These are phyloP conservation scores for Trichonephila clavata DNA, from an alignment of 1,140 invertebrate genomes.

Conservation along the genomic window DNA sequence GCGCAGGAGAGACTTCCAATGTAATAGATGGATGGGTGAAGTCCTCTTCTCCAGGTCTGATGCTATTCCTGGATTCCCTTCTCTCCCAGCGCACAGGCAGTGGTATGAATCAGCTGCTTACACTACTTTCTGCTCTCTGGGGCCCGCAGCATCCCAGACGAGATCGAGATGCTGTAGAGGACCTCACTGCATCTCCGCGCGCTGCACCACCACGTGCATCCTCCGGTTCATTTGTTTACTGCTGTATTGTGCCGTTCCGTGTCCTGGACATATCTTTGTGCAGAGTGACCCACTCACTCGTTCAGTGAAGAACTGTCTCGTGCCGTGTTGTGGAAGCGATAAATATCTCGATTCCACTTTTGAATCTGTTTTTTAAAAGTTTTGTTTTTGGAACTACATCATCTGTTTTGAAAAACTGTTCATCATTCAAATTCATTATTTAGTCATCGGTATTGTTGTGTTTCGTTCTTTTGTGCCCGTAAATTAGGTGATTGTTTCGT, in stretches of 20 bases:
- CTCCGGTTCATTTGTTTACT: neutral
- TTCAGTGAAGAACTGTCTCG: no score
- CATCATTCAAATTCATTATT: no score
- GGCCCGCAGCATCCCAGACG: conserved; percentile 43
- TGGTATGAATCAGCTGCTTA: conserved; percentile 72
- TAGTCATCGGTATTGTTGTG: no score
- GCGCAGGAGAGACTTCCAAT: neutral
- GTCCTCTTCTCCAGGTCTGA: conserved; percentile 40
- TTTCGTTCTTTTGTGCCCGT: no score
- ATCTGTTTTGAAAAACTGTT: no score
- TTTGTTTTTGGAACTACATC: no score
- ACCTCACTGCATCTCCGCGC: neutral
- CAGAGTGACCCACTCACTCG: no score
- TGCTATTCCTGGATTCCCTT: conserved; percentile 52
- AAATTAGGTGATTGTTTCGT: no score
- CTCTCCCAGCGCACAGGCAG: neutral
- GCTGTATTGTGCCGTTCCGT: neutral
- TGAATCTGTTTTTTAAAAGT: no score
- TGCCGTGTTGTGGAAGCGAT: neutral
- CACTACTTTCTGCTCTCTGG: conserved; percentile 61
- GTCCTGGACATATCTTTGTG: no score
- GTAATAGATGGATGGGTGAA: conserved; percentile 69
- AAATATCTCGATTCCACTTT: no score
- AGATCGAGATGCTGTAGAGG: conserved; percentile 59
- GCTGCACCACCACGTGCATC: neutral